These are phyloP conservation scores for Zelleria hepariella DNA, from an alignment of 2,888 invertebrate species.

Conservation along the genomic window DNA sequence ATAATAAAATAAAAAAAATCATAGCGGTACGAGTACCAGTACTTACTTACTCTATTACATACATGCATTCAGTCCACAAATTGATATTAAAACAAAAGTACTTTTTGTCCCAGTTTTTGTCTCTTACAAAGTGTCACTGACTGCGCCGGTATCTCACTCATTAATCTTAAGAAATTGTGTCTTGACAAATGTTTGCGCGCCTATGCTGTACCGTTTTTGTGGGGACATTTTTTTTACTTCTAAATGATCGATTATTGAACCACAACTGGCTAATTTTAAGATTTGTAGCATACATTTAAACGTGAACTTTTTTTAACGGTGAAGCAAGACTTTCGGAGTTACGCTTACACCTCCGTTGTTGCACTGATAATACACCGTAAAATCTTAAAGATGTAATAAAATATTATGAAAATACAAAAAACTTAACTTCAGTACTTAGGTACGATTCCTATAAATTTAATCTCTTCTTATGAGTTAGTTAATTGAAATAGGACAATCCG, in stretches of 20 bases:
- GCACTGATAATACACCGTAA: too few species aligned
- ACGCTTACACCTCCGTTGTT: too few species aligned
- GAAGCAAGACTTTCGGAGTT: too few species aligned
- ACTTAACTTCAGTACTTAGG: not conserved
- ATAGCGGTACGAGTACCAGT: not conserved
- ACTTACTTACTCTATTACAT: too few species aligned
- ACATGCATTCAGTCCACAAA: not conserved
- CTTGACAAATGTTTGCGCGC: conserved; percentile 5
- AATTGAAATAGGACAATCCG: not conserved
- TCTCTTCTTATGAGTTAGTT: not conserved
- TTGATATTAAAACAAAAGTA: not conserved
- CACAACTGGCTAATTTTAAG: not conserved
- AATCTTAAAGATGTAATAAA: not conserved
- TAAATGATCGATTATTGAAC: not conserved
- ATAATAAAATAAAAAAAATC: too few species aligned
- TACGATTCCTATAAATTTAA: too few species aligned
- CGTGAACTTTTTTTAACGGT: too few species aligned
- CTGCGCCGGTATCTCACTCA: conserved; percentile 21
- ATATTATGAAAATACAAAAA: not conserved
- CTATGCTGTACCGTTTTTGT: not conserved
- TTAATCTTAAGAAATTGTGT: conserved; percentile 27
- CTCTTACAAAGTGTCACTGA: not conserved
- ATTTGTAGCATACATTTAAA: not conserved
- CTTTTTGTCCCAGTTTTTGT: not conserved
- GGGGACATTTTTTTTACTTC: not conserved